Evolutionary conservation across 2,113 vertebrate genomes (phyloP), one percentile per base, ranked within the genome.

Genomic region (Clinocottus analis): DNA sequence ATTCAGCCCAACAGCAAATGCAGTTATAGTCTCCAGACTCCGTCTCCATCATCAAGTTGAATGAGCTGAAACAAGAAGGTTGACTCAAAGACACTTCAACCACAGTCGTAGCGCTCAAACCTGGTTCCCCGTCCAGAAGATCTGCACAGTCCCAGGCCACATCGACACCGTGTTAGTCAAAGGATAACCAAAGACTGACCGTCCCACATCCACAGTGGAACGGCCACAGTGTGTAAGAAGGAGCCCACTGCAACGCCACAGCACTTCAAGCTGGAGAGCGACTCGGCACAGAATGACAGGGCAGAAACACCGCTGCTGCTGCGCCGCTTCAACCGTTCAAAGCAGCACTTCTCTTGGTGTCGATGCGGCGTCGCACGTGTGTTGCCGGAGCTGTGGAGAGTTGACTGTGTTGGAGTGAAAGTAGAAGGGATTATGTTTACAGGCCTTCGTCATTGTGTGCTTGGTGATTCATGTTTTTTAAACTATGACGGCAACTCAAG

Each of bases 391-490:
- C 56, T 31, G 43, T 10, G 7, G 10, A 8, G 43, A 11, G 51
- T 41, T 27, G 12, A 73, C 62, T 67, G 23, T 25, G 41, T 5
- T 72, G 13, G 55, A 65, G 23, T 47, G 17, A 68, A 74, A 31
- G 61, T 10, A 55, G 74, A 3, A 43, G 7, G 62, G 62, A 59
- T 66, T 33, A 29, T 25, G 21, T 68, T n/a, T 29, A 47, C 0
- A 37, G 14, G 1, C 29, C 29, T 6, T 1, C 16, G 2, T 43
- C 37, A 39, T 39, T 61, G 19, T 62, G 10, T 43, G 23, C 12
- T 6, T 47, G 55, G 17, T 58, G 59, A 65, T 58, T 43, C 41
- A 65, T 25, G 49, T 62, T 39, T n/a, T 77, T 77, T 29, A 13
- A 75, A 78, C 58, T 33, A 23, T 33, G 29, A 66, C 10, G 19